These are phyloP conservation scores for rat (Rattus norvegicus) DNA, from an alignment of 2,113 vertebrate species.

Conservation along the genomic window DNA sequence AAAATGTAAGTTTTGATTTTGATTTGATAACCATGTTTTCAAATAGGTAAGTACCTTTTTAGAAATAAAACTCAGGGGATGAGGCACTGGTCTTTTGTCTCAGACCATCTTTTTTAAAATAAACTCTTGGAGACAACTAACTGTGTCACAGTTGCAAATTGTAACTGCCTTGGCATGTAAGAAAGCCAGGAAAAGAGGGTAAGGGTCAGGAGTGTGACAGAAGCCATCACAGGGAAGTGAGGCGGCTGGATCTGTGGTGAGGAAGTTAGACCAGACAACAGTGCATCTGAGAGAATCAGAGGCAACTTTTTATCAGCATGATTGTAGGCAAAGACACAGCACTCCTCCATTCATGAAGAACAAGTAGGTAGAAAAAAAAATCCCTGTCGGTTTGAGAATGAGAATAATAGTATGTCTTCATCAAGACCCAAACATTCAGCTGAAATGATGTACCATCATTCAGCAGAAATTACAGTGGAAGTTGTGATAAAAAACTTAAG, in stretches of 20 bases:
- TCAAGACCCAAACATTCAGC: neutral
- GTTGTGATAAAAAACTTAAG: slow-evolving; percentile 1
- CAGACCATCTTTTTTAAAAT: neutral
- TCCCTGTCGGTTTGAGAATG: neutral
- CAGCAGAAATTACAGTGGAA: slow-evolving; percentile 31
- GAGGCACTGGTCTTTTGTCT: neutral
- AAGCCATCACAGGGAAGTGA: neutral
- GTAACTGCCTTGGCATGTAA: rapidly evolving
- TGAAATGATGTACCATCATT: neutral
- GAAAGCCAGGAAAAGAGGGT: neutral
- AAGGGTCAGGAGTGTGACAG: neutral
- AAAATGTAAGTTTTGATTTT: neutral
- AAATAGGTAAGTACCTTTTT: neutral
- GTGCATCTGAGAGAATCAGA: rapidly evolving
- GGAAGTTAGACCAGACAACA: neutral
- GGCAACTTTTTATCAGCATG: neutral
- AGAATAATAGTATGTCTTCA: neutral
- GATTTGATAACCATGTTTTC: neutral
- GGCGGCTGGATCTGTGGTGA: neutral
- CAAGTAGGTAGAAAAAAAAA: neutral
- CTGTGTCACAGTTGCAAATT: neutral
- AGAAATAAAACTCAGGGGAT: neutral
- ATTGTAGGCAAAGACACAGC: neutral
- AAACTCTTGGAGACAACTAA: neutral
- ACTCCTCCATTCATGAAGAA: neutral